Evolutionary conservation across 1,140 invertebrate genomes (phyloP).

Genomic region (Colletes latitarsis): DNA sequence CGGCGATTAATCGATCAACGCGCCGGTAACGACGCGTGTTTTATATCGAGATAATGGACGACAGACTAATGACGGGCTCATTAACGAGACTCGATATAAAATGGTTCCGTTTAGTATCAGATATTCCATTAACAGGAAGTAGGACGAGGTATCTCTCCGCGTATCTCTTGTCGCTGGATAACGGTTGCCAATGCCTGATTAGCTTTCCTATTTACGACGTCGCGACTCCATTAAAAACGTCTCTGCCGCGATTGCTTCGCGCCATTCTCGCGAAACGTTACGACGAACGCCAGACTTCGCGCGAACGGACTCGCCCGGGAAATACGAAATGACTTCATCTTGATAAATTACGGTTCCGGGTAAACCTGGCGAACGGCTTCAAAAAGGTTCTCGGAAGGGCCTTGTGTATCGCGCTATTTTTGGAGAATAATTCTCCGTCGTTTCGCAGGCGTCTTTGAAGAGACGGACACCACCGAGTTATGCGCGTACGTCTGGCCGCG

Average conservation of each 20-base stretch:
- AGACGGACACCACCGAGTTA: background rate
- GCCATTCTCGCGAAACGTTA: constrained; percentile 65
- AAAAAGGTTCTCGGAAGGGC: constrained; percentile 77
- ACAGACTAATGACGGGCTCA: constrained; percentile 66
- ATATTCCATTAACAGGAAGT: constrained; percentile 60
- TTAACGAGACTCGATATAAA: constrained; percentile 62
- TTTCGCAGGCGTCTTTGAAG: constrained; percentile 27
- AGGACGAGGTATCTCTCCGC: constrained; percentile 39
- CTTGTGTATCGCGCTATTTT: constrained; percentile 71
- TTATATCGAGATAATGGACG: constrained; percentile 62
- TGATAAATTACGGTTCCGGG: constrained; percentile 76
- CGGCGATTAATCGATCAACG: constrained; percentile 64
- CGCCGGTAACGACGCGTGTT: constrained; percentile 51
- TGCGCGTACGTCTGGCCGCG: background rate
- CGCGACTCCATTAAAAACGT: constrained; percentile 10
- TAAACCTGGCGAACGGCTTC: constrained; percentile 72
- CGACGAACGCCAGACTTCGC: constrained; percentile 73
- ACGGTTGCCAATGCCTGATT: constrained; percentile 43
- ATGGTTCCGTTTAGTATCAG: constrained; percentile 61
- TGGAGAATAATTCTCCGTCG: constrained; percentile 75
- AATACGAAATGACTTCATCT: constrained; percentile 75
- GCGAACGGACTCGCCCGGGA: constrained; percentile 51
- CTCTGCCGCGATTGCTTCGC: background rate
- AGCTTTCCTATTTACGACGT: constrained; percentile 48
- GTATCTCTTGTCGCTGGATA: constrained; percentile 37